phyloP scores from a whole-genome alignment of 35 echinoderm and acorn worm species.

The Stichopus chloronotus region DNA sequence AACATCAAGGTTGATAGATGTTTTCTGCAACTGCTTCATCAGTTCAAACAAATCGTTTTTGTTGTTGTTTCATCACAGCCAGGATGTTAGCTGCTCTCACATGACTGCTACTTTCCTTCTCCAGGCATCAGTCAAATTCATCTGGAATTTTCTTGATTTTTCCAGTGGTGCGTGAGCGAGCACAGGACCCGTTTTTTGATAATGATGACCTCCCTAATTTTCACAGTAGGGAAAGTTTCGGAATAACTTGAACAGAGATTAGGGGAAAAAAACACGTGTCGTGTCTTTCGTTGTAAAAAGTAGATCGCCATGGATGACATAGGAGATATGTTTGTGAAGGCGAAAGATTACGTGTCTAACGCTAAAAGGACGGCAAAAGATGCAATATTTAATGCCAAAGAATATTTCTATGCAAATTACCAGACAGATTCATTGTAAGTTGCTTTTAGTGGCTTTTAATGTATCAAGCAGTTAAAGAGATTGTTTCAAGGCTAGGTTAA shows the following conservation, averaged over 20 bases:
- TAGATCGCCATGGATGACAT: slow-evolving; percentile 77
- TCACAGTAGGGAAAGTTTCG: neutral
- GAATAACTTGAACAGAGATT: neutral
- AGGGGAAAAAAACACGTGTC: neutral
- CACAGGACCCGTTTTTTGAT: neutral
- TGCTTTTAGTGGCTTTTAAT: neutral
- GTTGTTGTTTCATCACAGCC: neutral
- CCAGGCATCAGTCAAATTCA: neutral
- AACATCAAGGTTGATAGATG: no score
- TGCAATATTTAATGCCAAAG: slow-evolving; percentile 97
- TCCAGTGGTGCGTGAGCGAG: neutral
- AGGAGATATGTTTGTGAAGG: slow-evolving; percentile 71
- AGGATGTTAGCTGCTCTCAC: neutral
- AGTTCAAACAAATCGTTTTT: no score
- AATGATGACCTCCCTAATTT: neutral
- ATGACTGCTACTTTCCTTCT: neutral
- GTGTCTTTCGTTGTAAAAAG: no score
- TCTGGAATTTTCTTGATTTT: neutral
- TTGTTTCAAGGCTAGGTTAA: no score
- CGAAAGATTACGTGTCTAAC: slow-evolving; percentile 85
- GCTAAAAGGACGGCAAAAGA: slow-evolving; percentile 93
- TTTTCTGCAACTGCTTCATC: no score
- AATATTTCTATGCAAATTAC: slow-evolving; percentile 97
- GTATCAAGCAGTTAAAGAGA: no score
- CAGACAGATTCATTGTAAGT: slow-evolving; percentile 98